A percentile compares a stretch with the other conserved stretches of the same genome.
phyloP scores from a whole-genome alignment of 2,113 vertebrate species.

The Rousettus leschenaultii region DNA sequence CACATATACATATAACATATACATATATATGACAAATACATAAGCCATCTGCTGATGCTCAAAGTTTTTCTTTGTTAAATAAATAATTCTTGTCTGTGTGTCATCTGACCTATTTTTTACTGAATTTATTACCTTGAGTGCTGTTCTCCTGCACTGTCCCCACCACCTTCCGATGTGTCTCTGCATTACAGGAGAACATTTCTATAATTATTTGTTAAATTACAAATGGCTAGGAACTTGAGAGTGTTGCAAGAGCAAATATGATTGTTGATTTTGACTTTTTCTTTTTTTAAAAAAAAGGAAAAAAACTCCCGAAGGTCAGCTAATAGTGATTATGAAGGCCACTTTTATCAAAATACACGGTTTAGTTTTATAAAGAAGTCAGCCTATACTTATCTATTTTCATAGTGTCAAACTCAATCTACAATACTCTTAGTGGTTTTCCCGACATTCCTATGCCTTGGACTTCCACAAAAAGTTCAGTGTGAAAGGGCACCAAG shows the following conservation, averaged over 20 bases:
- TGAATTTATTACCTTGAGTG: neutral
- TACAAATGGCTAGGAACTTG: neutral
- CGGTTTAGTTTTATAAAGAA: neutral
- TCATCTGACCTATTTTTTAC: neutral
- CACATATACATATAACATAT: no score
- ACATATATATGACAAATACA: neutral
- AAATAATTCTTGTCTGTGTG: neutral
- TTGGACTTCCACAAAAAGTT: neutral
- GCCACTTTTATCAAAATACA: neutral
- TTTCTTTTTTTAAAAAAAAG: neutral
- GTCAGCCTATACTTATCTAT: neutral
- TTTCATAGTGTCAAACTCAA: conserved; percentile 24
- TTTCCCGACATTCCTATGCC: neutral
- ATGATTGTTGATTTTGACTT: neutral
- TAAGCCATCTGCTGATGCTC: neutral
- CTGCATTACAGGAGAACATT: neutral
- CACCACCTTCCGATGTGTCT: neutral
- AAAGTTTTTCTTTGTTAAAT: neutral
- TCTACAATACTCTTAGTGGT: neutral
- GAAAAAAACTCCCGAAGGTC: neutral
- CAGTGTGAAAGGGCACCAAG: neutral
- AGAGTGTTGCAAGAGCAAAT: neutral
- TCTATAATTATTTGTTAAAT: conserved; percentile 1
- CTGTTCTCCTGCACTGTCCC: neutral
- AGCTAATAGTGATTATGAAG: neutral